These are phyloP conservation scores for Ammospiza maritima DNA, from an alignment of 2,797 vertebrate species.

Conservation along the genomic window DNA sequence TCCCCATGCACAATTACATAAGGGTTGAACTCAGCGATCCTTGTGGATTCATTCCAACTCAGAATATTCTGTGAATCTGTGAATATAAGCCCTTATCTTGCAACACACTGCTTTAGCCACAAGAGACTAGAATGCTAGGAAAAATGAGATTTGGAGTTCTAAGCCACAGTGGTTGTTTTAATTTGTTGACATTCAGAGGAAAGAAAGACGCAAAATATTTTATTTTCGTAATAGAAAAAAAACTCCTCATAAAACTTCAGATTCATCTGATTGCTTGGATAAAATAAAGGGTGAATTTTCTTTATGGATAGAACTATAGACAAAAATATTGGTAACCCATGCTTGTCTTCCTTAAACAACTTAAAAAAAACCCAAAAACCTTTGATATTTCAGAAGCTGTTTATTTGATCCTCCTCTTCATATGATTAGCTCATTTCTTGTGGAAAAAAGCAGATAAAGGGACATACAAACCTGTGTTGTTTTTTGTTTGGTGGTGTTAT, in stretches of 20 bases:
- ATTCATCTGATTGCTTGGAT: not conserved
- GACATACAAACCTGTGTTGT: not conserved
- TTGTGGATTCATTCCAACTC: not conserved
- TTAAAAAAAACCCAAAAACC: not conserved
- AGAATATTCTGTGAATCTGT: not conserved
- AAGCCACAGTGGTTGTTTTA: not conserved
- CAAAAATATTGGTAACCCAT: not conserved
- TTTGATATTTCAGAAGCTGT: not conserved
- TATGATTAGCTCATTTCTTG: not conserved
- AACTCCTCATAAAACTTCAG: not conserved
- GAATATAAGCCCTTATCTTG: not conserved
- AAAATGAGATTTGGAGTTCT: not conserved
- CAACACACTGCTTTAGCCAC: not conserved
- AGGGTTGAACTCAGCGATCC: not conserved
- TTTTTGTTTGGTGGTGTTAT: not conserved
- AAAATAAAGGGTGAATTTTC: not conserved
- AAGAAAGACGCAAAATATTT: not conserved
- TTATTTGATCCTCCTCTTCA: not conserved
- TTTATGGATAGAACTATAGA: not conserved
- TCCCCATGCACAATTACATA: not conserved
- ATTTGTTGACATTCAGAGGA: not conserved
- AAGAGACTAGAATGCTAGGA: not conserved
- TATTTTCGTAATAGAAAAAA: not conserved
- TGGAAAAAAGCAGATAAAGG: not conserved
- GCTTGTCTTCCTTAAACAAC: not conserved